Base-by-base conservation (phyloP, 1,140 invertebrate genomes). In the Hestina assimilis region DNA sequence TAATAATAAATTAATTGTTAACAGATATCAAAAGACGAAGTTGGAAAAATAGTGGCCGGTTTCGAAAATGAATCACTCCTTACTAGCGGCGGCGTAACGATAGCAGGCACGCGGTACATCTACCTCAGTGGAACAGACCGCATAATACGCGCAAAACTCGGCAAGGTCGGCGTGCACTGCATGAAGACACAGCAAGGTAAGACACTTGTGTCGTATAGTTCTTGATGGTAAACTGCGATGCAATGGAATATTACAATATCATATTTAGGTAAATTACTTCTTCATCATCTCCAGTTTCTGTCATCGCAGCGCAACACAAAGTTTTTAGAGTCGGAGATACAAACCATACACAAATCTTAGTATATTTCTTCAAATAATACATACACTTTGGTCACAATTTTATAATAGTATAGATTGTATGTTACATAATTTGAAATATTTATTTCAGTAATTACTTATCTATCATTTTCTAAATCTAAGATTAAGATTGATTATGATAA, bases 131-230 rank as follows among this genome's bases (percentile, higher is more conserved):
- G 95, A 77, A 95, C 95, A 90, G 95, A 97, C 79, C 93, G 94
- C 79, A 95, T 97, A 66, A 94, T 97, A 86, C 94, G 96, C 89
- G 95, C 95, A 83, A 97, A 96, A 90, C 91, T 96, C 60, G 95
- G 94, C 80, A 96, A 96, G 91, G 93, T 95, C 79, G 96, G 96
- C 71, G 94, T 96, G 51, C 96, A 97, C 86, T 96, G 95, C 93
- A 96, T 97, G 95, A 97, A 96, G 91, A 97, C 96, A 89, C 92
- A 93, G 90, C 95, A 97, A 93, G 93, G 94, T 95, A 51, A 24
- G 9, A 26, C 12, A 29, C 29, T n/a, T 19, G 20, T 33, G 11
- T 19, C 8, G 11, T 6, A 19, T 6, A n/a, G 11, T 6, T 21
- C 14, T 38, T 38, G 33, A 38, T 35, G 8, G 31, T 11, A 8